These are phyloP conservation scores for Empis stercorea DNA, from an alignment of 2,888 invertebrate species.

Conservation along the genomic window DNA sequence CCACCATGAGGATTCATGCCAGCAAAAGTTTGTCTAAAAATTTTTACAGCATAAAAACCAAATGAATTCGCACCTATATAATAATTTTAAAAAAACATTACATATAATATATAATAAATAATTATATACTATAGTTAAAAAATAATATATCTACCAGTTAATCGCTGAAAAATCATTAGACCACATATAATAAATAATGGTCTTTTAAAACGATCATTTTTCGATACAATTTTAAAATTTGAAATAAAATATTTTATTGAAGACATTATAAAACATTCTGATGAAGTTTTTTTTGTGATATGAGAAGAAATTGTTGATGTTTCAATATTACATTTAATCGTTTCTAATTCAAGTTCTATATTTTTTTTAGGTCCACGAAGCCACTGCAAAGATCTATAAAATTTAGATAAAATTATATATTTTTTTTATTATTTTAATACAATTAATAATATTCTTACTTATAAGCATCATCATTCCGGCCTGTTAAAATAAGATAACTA, in stretches of 20 bases:
- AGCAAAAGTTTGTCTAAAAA: constrained; percentile 72
- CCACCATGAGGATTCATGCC: constrained; percentile 72
- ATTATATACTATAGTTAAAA: not conserved
- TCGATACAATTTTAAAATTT: constrained; percentile 16
- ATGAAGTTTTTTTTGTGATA: not conserved
- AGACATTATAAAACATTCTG: not conserved
- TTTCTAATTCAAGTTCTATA: constrained; percentile 59
- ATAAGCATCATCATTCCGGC: constrained; percentile 58
- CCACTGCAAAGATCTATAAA: constrained; percentile 55
- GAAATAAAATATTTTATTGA: constrained; percentile 1
- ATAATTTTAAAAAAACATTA: not conserved
- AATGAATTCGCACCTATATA: constrained; percentile 76
- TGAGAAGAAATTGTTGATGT: not conserved
- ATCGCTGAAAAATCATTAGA: constrained; percentile 80
- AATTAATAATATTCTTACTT: constrained; percentile 13
- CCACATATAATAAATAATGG: constrained; percentile 73
- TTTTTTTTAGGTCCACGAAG: constrained; percentile 71
- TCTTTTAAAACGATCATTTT: constrained; percentile 42
- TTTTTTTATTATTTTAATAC: too few species aligned
- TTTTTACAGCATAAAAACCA: constrained; percentile 73
- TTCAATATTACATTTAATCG: constrained; percentile 49
- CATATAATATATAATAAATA: constrained; percentile 12
- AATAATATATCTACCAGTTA: constrained; percentile 27
- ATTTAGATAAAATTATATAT: constrained; percentile 24
- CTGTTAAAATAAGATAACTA: constrained; percentile 64